These are phyloP conservation scores for Cochlearius cochlearius DNA, from an alignment of 2,113 vertebrate species.

Conservation along the genomic window DNA sequence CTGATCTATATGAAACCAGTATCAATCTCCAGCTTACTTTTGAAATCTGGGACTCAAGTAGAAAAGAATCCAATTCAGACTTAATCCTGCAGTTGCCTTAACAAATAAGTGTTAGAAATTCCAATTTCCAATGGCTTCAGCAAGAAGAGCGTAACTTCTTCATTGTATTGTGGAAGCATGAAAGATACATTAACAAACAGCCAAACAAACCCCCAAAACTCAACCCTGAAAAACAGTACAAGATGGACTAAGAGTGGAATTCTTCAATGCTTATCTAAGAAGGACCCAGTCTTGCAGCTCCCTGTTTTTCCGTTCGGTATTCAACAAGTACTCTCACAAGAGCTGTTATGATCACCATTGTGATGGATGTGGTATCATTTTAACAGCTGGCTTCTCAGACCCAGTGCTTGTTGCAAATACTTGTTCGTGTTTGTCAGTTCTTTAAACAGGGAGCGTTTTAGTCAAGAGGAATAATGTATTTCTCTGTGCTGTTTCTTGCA, in stretches of 20 bases:
- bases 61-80: not conserved
- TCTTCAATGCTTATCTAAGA: not conserved
- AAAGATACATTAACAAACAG: not conserved
- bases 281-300: not conserved
- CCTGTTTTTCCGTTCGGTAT: not conserved
- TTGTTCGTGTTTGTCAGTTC: not conserved
- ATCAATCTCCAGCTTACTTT: not conserved
- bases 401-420: not conserved
- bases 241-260: not conserved
- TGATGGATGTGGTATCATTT: not conserved
- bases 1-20: not conserved
- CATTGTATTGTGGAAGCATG: not conserved
- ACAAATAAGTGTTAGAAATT: not conserved
- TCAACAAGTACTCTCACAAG: not conserved
- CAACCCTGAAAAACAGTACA: not conserved
- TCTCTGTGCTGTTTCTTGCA: conserved; percentile 68
- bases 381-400: not conserved
- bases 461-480: not conserved
- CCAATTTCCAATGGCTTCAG: not conserved
- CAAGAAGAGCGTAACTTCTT: not conserved
- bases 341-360: not conserved
- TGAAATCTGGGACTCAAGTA: not conserved
- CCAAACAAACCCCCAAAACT: not conserved
- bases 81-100: not conserved
- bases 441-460: not conserved